Conservation (phyloP, 2,888 invertebrate species). For the Andrena camellia region DNA sequence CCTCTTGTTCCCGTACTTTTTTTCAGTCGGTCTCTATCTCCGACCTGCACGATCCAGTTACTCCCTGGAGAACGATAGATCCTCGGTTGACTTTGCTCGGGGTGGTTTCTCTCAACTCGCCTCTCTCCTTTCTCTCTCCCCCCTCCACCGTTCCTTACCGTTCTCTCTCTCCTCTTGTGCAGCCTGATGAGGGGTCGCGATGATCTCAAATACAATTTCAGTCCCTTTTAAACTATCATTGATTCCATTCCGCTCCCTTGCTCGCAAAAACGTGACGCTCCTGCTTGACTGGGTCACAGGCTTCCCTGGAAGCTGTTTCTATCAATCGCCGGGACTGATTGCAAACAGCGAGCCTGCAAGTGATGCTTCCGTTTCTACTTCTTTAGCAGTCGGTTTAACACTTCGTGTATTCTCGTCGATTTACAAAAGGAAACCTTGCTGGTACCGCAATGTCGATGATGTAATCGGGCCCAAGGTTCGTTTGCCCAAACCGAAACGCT, state of each 20-base stretch:
- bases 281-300: neutral
- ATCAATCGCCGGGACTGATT: no score
- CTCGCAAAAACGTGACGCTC: neutral
- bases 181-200: conserved; percentile 48
- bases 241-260: conserved; percentile 15
- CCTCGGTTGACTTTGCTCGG: conserved; percentile 79
- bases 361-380: no score
- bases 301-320: no score
- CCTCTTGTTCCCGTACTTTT: conserved; percentile 53
- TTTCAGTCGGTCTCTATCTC: conserved; percentile 67
- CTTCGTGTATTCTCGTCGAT: neutral
- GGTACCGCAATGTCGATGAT: conserved; percentile 54
- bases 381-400: no score
- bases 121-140: conserved; percentile 17
- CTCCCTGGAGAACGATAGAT: conserved; percentile 83
- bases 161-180: conserved; percentile 2
- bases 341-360: no score
- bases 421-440: neutral
- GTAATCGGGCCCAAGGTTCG: conserved; percentile 58
- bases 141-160: neutral
- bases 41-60: conserved; percentile 74
- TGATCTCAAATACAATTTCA: conserved; percentile 55
- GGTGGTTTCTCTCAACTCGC: conserved; percentile 72
- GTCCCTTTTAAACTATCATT: conserved; percentile 42
- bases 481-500: conserved; percentile 60